A percentile compares a stretch with the other conserved stretches of the same genome.
phyloP scores from a whole-genome alignment of 2,888 invertebrate genomes.

The Trachelus troglodyta region DNA sequence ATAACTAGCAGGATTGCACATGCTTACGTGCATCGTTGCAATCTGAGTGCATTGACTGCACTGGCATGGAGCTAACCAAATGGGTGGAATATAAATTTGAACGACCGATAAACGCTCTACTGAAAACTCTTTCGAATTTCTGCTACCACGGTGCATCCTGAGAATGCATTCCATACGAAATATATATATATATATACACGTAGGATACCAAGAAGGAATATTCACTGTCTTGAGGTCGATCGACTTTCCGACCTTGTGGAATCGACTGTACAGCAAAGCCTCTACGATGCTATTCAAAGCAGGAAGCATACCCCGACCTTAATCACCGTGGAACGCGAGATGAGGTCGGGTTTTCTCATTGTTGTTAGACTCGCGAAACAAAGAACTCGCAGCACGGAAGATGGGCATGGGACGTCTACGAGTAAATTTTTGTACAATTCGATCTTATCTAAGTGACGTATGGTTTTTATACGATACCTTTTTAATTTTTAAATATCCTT shows the following conservation, averaged over 20 bases:
- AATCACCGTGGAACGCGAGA: not conserved
- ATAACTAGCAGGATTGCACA: not conserved
- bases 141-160: not conserved
- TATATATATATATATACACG: not conserved
- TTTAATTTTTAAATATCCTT: not conserved
- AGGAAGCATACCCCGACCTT: not conserved
- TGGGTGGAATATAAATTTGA: not conserved
- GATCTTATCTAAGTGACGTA: not conserved
- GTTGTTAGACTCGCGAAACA: not conserved
- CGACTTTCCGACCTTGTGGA: not conserved
- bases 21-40: not conserved
- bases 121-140: not conserved
- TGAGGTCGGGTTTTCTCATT: not conserved
- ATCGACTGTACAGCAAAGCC: not conserved
- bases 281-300: not conserved
- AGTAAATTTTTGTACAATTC: not conserved
- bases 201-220: not conserved
- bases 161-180: not conserved
- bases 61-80: not conserved
- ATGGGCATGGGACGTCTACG: not conserved
- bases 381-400: not conserved
- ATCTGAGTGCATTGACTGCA: not conserved
- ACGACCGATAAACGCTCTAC: not conserved
- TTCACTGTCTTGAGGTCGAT: not conserved
- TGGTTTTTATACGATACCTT: not conserved